A percentile compares a stretch with the other conserved stretches of the same genome.
phyloP scores from a whole-genome alignment of 2,888 invertebrate species.

The Ceriagrion tenellum region DNA sequence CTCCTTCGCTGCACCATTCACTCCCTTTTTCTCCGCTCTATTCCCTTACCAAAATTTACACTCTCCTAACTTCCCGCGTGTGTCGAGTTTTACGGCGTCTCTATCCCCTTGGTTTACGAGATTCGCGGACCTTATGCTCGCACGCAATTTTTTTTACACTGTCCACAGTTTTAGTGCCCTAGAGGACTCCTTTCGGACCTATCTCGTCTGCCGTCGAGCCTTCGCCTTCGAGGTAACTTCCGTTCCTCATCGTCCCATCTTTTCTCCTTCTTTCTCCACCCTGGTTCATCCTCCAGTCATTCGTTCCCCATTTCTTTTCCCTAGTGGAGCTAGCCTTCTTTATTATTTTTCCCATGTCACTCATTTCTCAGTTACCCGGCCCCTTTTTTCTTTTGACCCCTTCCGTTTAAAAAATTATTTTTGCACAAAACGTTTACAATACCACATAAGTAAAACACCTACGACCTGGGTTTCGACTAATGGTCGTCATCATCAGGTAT shows the following conservation, averaged over 20 bases:
- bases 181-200: constrained; percentile 7
- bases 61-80: not conserved
- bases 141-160: constrained; percentile 5
- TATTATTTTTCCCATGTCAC: too few species aligned
- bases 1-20: not conserved
- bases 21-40: not conserved
- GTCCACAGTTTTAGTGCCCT: constrained; percentile 21
- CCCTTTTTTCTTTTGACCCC: too few species aligned
- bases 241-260: not conserved
- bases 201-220: constrained; percentile 33
- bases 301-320: not conserved
- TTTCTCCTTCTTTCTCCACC: not conserved
- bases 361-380: too few species aligned
- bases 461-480: too few species aligned
- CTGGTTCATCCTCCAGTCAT: not conserved
- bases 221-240: not conserved
- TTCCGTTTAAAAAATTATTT: too few species aligned
- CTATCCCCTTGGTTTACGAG: constrained; percentile 49
- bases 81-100: constrained; percentile 46
- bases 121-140: constrained; percentile 55
- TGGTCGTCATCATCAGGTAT: too few species aligned
- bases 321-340: not conserved
- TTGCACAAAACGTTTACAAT: too few species aligned
- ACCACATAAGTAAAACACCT: too few species aligned
- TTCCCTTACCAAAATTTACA: not conserved